Base-by-base conservation (phyloP, 2,797 vertebrate species). In the Pogonophryne albipinna region DNA sequence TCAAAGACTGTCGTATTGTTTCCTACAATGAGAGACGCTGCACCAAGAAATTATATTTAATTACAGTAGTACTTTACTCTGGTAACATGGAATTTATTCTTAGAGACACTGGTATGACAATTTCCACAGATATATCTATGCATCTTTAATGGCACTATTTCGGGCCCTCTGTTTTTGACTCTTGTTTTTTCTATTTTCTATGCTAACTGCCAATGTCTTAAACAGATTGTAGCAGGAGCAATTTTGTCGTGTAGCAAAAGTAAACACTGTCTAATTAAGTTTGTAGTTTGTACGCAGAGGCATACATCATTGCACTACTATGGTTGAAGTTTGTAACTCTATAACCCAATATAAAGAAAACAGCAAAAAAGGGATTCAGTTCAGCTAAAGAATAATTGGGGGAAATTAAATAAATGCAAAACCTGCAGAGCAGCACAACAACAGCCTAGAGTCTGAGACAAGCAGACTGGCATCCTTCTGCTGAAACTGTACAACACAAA, bases 381-480 rank as follows among this genome's bases (percentile, higher is more conserved):
- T 69, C 9, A 41, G 11, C 4, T 46, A 2, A 38, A 45, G 6
- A n/a, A n/a, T 3, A 23, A 41, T 2, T n/a, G 20, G 15, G 11
- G 46, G 34, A 71, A 69, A 73, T 20, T 42, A 8, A 47, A 53
- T 46, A 45, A 52, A 52, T 58, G 16, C 27, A 13, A 56, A 61
- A 46, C 2, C 8, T 38, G 27, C 61, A 66, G 42, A 19, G 6
- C 1, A 45, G 62, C 4, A n/a, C 15, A 69, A 59, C 19, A 65
- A 55, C 27, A 60, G 17, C 15, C 10, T 10, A 0, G 58, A 51
- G 66, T 58, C 49, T 52, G 27, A 27, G 27, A 53, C 34, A 45
- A 58, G 44, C 17, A 65, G 72, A 44, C 50, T 38, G 1, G 6
- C 27, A 14, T 10, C 15, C 7, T 71, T 62, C 20, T 71, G 20